A percentile compares a stretch with the other conserved stretches of the same genome.
phyloP scores from a whole-genome alignment of 1,140 invertebrate species.

The Ruditapes philippinarum region DNA sequence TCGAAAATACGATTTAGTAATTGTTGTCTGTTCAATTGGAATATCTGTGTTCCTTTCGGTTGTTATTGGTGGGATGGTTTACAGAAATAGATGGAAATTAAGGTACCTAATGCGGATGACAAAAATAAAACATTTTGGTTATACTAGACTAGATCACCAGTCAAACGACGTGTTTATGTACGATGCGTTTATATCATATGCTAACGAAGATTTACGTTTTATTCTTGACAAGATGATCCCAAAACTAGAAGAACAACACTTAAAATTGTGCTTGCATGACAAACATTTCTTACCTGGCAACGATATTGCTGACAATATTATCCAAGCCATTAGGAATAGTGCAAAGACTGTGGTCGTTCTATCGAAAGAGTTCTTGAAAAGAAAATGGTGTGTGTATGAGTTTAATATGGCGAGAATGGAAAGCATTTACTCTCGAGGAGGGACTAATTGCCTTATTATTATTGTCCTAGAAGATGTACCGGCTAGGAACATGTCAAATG shows the following conservation, averaged over 20 bases:
- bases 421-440: slow-evolving; percentile 66
- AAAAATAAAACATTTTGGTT: slow-evolving; percentile 24
- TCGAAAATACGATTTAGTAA: not conserved
- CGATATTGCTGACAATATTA: slow-evolving; percentile 89
- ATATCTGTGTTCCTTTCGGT: not conserved
- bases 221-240: slow-evolving; percentile 56
- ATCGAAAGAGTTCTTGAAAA: slow-evolving; percentile 89
- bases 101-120: slow-evolving; percentile 74
- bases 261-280: slow-evolving; percentile 76
- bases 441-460: slow-evolving; percentile 72
- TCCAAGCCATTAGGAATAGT: slow-evolving; percentile 89
- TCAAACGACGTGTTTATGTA: slow-evolving; percentile 39
- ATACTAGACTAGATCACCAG: not conserved
- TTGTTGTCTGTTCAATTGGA: slow-evolving; percentile 2
- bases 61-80: not conserved
- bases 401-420: slow-evolving; percentile 86
- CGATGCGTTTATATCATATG: slow-evolving; percentile 78
- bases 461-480: slow-evolving; percentile 69
- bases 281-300: slow-evolving; percentile 78
- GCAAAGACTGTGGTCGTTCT: slow-evolving; percentile 90
- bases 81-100: slow-evolving; percentile 72
- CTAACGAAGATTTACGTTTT: slow-evolving; percentile 69
- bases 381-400: slow-evolving; percentile 91
- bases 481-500: slow-evolving; percentile 59
- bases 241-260: slow-evolving; percentile 56